Percentiles rank a stretch among this genome's conserved stretches.
These are phyloP conservation scores for Perognathus longimembris DNA, from an alignment of 2,113 vertebrate genomes.

Conservation along the genomic window DNA sequence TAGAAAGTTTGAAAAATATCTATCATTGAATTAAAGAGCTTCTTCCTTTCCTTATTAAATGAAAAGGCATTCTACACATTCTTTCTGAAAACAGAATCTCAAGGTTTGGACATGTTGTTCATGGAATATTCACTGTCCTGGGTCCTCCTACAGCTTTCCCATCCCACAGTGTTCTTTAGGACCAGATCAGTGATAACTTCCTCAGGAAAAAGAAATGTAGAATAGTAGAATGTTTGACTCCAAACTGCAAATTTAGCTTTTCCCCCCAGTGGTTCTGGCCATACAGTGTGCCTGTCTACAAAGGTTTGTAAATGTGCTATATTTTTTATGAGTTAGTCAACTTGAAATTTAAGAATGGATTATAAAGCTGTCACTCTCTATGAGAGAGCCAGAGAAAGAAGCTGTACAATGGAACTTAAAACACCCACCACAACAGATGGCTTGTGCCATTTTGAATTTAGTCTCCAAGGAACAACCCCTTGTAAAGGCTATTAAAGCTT, in stretches of 20 bases:
- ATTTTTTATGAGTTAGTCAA: constrained; percentile 68
- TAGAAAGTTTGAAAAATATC: background rate
- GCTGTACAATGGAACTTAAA: background rate
- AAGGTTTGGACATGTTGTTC: background rate
- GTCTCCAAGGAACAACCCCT: constrained; percentile 63
- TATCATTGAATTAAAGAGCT: background rate
- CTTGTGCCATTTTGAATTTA: constrained; percentile 74
- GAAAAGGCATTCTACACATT: background rate
- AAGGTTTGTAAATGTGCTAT: background rate
- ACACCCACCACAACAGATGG: constrained; percentile 65
- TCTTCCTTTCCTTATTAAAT: background rate
- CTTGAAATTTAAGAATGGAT: constrained; percentile 36
- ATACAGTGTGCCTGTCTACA: background rate
- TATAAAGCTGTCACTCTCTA: background rate
- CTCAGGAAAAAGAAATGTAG: background rate
- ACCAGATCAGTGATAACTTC: background rate
- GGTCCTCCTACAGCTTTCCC: background rate
- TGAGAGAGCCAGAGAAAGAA: background rate
- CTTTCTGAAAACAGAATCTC: background rate
- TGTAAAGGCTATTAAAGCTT: constrained; percentile 66
- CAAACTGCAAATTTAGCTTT: background rate
- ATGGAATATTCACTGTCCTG: too few relatives aligned
- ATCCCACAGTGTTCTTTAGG: background rate
- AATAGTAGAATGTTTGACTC: background rate
- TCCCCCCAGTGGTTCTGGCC: background rate